Percentiles rank a stretch among this genome's conserved stretches.
phyloP scores from a whole-genome alignment of 1,140 invertebrate genomes.

The Maconellicoccus hirsutus region DNA sequence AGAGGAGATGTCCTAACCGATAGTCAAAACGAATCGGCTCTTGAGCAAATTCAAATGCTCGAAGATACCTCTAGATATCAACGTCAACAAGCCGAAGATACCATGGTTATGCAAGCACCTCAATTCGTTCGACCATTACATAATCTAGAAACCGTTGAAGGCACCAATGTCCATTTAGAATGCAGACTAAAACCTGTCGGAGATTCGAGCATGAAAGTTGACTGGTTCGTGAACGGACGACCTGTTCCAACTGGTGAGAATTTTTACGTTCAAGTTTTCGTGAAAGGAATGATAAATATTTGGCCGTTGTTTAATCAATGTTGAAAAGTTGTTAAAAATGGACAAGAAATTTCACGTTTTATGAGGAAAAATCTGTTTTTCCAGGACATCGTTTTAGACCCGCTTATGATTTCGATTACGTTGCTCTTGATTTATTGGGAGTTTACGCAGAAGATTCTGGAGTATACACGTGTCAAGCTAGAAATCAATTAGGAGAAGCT shows the following conservation, averaged over 20 bases:
- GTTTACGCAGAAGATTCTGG: constrained; percentile 95
- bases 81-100: constrained; percentile 58
- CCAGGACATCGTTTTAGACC: constrained; percentile 85
- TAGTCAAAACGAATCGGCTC: constrained; percentile 85
- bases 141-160: constrained; percentile 82
- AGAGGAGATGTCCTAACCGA: constrained; percentile 80
- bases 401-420: constrained; percentile 95
- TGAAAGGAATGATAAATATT: too few species aligned
- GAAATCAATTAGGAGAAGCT: constrained; percentile 85
- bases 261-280: neutral
- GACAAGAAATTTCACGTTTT: too few species aligned
- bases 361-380: too few species aligned
- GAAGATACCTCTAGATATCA: constrained; percentile 71
- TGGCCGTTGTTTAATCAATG: too few species aligned
- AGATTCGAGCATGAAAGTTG: constrained; percentile 87
- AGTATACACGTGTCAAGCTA: constrained; percentile 84
- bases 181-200: constrained; percentile 85
- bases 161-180: constrained; percentile 86
- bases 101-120: constrained; percentile 66
- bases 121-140: constrained; percentile 75
- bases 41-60: constrained; percentile 87
- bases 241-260: constrained; percentile 54
- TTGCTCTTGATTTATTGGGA: constrained; percentile 86
- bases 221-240: constrained; percentile 92
- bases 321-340: too few species aligned